phyloP scores from a whole-genome alignment of 2,797 vertebrate species.

The Masticophis lateralis region DNA sequence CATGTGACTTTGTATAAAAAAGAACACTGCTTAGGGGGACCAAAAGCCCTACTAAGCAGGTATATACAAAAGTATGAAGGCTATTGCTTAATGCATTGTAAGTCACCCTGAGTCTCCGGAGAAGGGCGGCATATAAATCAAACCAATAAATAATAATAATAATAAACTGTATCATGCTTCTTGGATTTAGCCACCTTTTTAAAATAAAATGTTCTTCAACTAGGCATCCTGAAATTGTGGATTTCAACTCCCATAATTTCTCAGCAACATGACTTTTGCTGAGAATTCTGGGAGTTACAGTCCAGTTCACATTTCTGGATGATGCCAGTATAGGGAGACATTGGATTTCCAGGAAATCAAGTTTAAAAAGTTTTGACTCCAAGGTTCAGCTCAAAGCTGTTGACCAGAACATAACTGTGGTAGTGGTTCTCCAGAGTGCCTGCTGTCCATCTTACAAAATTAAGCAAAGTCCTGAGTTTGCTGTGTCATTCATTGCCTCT shows the following conservation, averaged over 20 bases:
- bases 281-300: not conserved
- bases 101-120: too few species aligned
- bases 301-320: not conserved
- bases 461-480: not conserved
- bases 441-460: not conserved
- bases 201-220: not conserved
- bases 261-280: not conserved
- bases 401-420: not conserved
- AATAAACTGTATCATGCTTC: not conserved
- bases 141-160: too few species aligned
- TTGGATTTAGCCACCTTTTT: not conserved
- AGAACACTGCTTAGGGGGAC: too few species aligned
- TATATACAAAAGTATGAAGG: too few species aligned
- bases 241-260: not conserved
- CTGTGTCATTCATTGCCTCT: not conserved
- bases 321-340: not conserved
- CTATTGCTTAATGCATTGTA: too few species aligned
- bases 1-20: too few species aligned
- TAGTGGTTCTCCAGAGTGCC: not conserved
- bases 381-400: not conserved
- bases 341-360: not conserved
- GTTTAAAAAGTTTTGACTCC: not conserved
- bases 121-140: too few species aligned
- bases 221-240: not conserved
- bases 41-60: too few species aligned